These are phyloP conservation scores for Ostrea edulis DNA, from an alignment of 1,140 invertebrate genomes.

Conservation along the genomic window DNA sequence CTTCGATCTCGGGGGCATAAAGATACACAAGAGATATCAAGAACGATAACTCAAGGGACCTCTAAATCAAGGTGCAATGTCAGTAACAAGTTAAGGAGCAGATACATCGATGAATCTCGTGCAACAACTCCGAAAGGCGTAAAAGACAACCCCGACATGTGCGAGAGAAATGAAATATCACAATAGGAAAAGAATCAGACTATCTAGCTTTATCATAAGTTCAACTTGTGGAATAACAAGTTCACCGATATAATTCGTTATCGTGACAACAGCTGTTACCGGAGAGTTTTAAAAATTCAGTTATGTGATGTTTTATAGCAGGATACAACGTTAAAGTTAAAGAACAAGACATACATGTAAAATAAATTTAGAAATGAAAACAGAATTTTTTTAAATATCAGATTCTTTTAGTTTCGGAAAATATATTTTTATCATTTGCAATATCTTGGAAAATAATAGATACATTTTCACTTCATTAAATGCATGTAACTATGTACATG, in stretches of 20 bases:
- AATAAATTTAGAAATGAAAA: too few relatives aligned
- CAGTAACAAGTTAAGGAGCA: background rate
- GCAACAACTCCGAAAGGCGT: background rate
- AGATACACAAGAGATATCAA: background rate
- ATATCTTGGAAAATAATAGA: too few relatives aligned
- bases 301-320: too few relatives aligned
- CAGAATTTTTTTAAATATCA: too few relatives aligned
- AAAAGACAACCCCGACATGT: background rate
- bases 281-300: too few relatives aligned
- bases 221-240: background rate
- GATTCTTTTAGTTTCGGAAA: too few relatives aligned
- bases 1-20: too few relatives aligned
- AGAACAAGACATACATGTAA: too few relatives aligned
- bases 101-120: conserved; percentile 1
- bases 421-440: too few relatives aligned
- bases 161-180: background rate
- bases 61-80: background rate
- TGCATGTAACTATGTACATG: too few relatives aligned
- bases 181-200: background rate
- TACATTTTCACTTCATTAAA: too few relatives aligned
- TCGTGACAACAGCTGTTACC: background rate
- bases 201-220: background rate
- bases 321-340: too few relatives aligned
- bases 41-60: background rate
- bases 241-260: background rate